Base-by-base conservation (phyloP, 2,797 vertebrate genomes). In the Brachyrhaphis roseni region DNA sequence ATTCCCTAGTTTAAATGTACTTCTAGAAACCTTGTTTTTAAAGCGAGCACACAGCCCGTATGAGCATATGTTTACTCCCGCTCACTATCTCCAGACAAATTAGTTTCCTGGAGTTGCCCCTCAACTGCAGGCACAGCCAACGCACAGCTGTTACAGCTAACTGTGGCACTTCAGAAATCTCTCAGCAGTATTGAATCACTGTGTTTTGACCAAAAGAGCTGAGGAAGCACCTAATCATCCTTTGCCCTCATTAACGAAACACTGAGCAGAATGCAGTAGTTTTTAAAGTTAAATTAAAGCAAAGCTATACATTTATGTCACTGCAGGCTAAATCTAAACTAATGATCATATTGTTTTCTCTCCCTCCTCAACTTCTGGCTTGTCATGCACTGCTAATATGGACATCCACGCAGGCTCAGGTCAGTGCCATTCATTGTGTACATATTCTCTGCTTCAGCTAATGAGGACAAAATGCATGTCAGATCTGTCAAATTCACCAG, bases 351-450 rank as follows among this genome's bases (percentile, higher is more conserved):
- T 96, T 97, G 91, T 94, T 94, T 92, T 89, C 93, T 95, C 92
- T 90, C 91, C 92, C 89, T 91, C 80, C 89, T 89, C 92, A 88
- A 94, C 94, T 94, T 97, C 96, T 95, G 97, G 97, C 96, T 96
- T 97, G 94, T 97, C 97, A 96, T 95, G 96, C 96, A 96, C 96
- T 97, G 97, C 97, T 98, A 97, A 97, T 96, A 96, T 87, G 97
- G 98, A 99, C 97, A 95, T 97, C 98, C 90, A 93, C 97, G 96
- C 98, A 99, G 97, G 98, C 98, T 97, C 97, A 99, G 98, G 98
- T 98, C 96, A 98, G 97, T 98, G 96, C 91, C 93, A 92, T 95
- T 95, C 94, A 97, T 97, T 97, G 91, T 95, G 95, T 97, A 96
- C 93, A 88, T 91, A 82, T 89, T 83, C 88, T 93, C 77, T 93